phyloP scores from a whole-genome alignment of 2,113 vertebrate genomes.

The Hirundichthys speculiger region DNA sequence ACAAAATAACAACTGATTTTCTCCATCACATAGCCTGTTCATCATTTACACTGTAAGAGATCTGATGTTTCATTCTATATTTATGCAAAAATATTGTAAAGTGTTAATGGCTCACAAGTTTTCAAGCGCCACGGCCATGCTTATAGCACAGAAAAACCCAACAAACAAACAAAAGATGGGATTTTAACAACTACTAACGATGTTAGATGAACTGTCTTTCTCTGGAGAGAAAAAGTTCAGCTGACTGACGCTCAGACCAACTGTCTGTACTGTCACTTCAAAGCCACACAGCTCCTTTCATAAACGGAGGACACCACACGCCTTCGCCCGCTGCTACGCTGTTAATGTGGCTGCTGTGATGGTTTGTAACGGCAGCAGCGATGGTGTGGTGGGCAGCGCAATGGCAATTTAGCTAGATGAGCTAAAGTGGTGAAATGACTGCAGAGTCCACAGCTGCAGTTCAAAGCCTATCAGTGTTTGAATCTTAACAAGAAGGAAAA shows the following conservation, averaged over 20 bases:
- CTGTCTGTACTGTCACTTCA: constrained; percentile 47
- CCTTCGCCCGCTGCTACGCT: constrained; percentile 25
- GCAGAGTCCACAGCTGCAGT: constrained; percentile 70
- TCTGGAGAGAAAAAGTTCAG: constrained; percentile 31
- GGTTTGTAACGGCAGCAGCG: constrained; percentile 35
- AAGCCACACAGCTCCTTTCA: constrained; percentile 38
- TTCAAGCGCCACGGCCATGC: no score
- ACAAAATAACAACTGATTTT: no score
- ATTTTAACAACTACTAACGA: no score
- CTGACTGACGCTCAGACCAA: constrained; percentile 32
- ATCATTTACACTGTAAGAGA: no score
- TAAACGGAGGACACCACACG: constrained; percentile 12
- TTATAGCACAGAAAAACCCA: no score
- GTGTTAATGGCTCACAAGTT: no score
- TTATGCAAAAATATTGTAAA: no score
- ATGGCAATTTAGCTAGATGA: constrained; percentile 49
- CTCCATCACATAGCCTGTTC: no score
- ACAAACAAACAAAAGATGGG: no score
- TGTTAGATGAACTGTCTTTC: constrained; percentile 20
- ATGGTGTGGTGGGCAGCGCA: constrained; percentile 25
- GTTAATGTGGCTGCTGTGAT: constrained; percentile 42
- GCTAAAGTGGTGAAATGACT: constrained; percentile 68
- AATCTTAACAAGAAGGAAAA: constrained; percentile 77
- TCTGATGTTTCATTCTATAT: no score
- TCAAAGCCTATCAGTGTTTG: constrained; percentile 76